Conservation (phyloP, 2,888 invertebrate genomes). For the Drosophila rellima region DNA sequence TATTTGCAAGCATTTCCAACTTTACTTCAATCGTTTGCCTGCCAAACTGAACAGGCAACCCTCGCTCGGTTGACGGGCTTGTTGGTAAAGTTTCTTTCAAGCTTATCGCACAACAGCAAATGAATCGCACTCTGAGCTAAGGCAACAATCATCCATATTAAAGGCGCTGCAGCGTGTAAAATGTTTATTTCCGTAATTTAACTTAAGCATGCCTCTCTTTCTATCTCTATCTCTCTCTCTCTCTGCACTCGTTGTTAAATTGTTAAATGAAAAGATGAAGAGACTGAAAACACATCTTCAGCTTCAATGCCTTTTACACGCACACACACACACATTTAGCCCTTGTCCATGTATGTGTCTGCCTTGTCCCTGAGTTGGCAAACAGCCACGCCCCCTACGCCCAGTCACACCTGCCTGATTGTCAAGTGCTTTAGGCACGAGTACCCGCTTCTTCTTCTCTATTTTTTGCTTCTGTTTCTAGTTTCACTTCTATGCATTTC, state of each 20-base stretch:
- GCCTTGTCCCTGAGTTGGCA: conserved; percentile 26
- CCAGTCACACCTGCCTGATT: conserved; percentile 41
- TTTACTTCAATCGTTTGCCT: not conserved
- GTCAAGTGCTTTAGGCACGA: conserved; percentile 39
- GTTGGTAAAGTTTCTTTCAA: conserved; percentile 43
- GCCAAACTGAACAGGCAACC: conserved; percentile 17
- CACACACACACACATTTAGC: conserved; percentile 2
- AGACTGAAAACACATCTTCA: conserved; percentile 25
- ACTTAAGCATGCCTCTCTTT: conserved; percentile 45
- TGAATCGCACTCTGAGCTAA: conserved; percentile 30
- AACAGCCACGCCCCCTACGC: conserved; percentile 26
- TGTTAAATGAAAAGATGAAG: conserved; percentile 37
- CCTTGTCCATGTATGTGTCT: conserved; percentile 18
- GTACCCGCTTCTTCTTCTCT: conserved; percentile 18
- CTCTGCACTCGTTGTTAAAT: conserved; percentile 43
- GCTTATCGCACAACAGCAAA: conserved; percentile 67
- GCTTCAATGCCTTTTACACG: conserved; percentile 26
- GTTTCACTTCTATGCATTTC: conserved; percentile 58
- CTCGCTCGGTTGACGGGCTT: conserved; percentile 29
- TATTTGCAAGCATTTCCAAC: not conserved
- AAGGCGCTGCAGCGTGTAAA: conserved; percentile 69
- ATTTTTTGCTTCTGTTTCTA: conserved; percentile 20
- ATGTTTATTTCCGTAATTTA: conserved; percentile 72
- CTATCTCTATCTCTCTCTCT: not conserved
- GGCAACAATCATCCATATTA: conserved; percentile 42